Base-by-base conservation (phyloP, 2,888 invertebrate species). In the Graphium colonna region DNA sequence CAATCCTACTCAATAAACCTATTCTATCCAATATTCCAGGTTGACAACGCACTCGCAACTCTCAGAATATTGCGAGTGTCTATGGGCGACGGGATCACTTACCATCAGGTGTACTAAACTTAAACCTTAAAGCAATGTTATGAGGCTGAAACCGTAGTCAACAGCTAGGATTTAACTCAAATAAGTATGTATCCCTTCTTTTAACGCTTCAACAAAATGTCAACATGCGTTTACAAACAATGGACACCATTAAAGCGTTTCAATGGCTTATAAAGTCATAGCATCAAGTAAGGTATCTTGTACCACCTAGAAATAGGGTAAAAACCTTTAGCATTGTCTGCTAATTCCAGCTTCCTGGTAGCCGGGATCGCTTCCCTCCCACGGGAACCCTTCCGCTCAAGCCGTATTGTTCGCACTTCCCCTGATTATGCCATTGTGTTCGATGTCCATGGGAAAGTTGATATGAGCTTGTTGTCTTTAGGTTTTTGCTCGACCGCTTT, bases 361-460 rank as follows among this genome's bases (percentile, higher is more conserved):
- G 51, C 16, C 40, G 39, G 61, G 63, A 66, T 60, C 63, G 58
- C 49, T 51, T 36, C 50, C 49, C 57, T 71, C 71, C 69, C 71
- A 69, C 67, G 71, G 69, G 71, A 69, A 69, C 58, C 50, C 33
- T 49, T 43, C 18, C 16, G n/a, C 1, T 33, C 18, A 26, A 26
- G 12, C 3, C 16, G n/a, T 36, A 63, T 67, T 62, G 60, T 61
- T 52, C 55, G 54, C 57, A 47, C 53, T 59, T 61, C 58, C 51
- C 54, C 51, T 42, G 31, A 43, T 57, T 63, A 36, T 7, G 4
- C 53, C 21, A 49, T 53, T 53, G 49, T 50, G 9, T 18, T 39
- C 48, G 33, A 26, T 50, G 16, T 8, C 15, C 41, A 38, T 38
- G 50, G 33, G 36, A 43, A 36, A n/a, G 3, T 10, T 17, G 28